phyloP scores from a whole-genome alignment of 2,113 vertebrate genomes.

The Chroicocephalus ridibundus region DNA sequence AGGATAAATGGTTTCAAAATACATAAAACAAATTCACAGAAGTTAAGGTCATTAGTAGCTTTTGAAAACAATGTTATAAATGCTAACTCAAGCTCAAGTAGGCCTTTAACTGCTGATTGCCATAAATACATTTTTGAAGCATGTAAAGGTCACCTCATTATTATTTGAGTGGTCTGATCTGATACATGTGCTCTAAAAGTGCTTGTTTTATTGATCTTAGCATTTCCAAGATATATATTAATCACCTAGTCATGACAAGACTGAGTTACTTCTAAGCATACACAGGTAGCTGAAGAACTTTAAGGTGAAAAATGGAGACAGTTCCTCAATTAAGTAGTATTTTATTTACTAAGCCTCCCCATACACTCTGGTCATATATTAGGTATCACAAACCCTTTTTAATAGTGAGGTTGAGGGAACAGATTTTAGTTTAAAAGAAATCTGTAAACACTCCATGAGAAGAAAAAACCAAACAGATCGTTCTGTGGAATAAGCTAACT shows the following conservation, averaged over 20 bases:
- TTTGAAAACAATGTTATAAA: background rate
- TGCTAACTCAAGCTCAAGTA: background rate
- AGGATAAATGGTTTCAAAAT: background rate
- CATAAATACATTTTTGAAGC: background rate
- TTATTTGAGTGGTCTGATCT: background rate
- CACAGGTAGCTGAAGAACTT: background rate
- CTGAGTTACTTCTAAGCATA: background rate
- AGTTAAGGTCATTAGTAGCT: background rate
- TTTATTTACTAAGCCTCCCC: background rate
- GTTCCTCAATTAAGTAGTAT: background rate
- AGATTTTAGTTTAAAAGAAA: background rate
- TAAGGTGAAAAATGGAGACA: background rate
- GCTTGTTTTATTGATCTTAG: background rate
- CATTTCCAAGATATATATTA: background rate
- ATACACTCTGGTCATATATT: background rate
- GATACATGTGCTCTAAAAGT: background rate
- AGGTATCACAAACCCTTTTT: background rate
- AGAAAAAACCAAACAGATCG: background rate
- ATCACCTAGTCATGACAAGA: background rate
- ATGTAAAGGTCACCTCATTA: conserved; percentile 1
- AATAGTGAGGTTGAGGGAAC: background rate
- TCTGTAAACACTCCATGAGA: background rate
- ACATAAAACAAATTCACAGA: background rate
- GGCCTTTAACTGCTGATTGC: background rate
- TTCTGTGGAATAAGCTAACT: background rate